These are phyloP conservation scores for Adelphocoris suturalis DNA, from an alignment of 2,888 invertebrate genomes.

Conservation along the genomic window DNA sequence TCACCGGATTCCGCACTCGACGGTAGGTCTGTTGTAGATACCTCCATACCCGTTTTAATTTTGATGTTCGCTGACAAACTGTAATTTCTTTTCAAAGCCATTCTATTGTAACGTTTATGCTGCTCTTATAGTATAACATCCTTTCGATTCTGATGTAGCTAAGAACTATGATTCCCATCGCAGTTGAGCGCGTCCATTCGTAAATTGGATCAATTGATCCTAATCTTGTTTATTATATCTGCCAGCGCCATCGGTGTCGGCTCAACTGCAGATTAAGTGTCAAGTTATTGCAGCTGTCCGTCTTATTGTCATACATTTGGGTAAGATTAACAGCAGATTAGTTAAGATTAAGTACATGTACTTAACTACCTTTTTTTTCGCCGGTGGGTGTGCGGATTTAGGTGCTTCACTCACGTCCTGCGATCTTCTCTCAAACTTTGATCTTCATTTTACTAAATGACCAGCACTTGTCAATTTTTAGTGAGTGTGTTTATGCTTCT, in stretches of 20 bases:
- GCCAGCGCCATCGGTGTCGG: background rate
- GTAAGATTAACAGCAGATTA: background rate
- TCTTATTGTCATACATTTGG: background rate
- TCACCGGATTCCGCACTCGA: background rate
- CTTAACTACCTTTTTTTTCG: background rate
- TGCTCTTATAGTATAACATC: background rate
- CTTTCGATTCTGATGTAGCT: background rate
- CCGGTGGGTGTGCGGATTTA: background rate
- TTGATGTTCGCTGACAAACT: constrained; percentile 5
- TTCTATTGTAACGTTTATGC: background rate
- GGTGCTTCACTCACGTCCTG: background rate
- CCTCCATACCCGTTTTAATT: background rate
- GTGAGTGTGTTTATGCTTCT: background rate
- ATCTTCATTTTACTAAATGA: too few species aligned
- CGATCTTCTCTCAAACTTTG: too few species aligned
- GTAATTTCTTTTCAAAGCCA: background rate
- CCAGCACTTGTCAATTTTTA: too few species aligned
- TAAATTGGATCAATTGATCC: constrained; percentile 52
- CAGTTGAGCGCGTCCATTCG: background rate
- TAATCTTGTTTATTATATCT: constrained; percentile 1
- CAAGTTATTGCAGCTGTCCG: background rate
- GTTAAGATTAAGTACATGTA: background rate
- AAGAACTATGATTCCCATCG: background rate
- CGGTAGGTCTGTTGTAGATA: background rate
- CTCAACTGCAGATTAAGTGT: background rate